Evolutionary conservation across 2,113 vertebrate genomes (phyloP).

Genomic region (Campylomormyrus tamandua): DNA sequence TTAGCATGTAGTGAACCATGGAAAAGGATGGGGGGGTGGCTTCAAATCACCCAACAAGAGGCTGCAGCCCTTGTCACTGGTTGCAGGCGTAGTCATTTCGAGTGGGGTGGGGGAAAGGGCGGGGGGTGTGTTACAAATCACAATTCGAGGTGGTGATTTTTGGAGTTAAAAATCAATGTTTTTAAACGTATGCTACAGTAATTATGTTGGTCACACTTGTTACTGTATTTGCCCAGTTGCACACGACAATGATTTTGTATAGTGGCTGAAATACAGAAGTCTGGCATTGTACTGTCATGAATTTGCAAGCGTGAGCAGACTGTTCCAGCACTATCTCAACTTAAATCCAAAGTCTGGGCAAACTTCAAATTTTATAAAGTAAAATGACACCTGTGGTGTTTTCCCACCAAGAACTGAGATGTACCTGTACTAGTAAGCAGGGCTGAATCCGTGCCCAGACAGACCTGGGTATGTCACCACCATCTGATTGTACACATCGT

Average conservation of each 20-base stretch:
- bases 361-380: not conserved
- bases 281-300: not conserved
- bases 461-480: not conserved
- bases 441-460: not conserved
- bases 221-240: no score
- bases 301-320: not conserved
- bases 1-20: not conserved
- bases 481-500: not conserved
- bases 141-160: not conserved
- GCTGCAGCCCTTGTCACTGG: not conserved
- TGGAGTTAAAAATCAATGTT: not conserved
- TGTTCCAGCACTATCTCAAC: not conserved
- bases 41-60: not conserved
- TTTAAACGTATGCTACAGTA: not conserved
- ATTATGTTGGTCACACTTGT: no score
- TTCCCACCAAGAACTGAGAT: not conserved
- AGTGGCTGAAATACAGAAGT: not conserved
- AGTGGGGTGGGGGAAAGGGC: not conserved
- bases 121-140: not conserved
- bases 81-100: not conserved
- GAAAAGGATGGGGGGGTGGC: not conserved
- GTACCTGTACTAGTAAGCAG: not conserved
- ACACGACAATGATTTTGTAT: not conserved
- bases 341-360: not conserved
- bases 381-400: not conserved